Conservation (phyloP, 2,888 invertebrate species). For the Eilema griseolum region DNA sequence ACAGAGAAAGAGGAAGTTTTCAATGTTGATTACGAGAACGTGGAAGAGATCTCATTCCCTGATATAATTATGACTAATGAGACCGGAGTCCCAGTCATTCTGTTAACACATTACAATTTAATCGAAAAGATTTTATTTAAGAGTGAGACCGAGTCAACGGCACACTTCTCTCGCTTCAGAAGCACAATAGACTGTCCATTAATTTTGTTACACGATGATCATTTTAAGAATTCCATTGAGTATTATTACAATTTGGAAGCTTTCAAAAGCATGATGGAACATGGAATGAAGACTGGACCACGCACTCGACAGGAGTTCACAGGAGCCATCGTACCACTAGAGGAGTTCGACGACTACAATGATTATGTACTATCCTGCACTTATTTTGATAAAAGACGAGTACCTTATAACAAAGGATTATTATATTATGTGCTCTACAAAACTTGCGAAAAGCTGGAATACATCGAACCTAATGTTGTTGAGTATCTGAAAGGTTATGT, state of each 20-base stretch:
- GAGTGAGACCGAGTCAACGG: conserved; percentile 33
- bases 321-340: conserved; percentile 61
- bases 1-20: conserved; percentile 52
- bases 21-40: conserved; percentile 53
- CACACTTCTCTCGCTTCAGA: conserved; percentile 61
- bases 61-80: conserved; percentile 63
- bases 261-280: conserved; percentile 58
- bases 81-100: conserved; percentile 63
- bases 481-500: conserved; percentile 15
- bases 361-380: conserved; percentile 65
- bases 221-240: conserved; percentile 60
- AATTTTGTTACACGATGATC: conserved; percentile 55
- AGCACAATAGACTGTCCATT: conserved; percentile 60
- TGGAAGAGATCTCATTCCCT: conserved; percentile 63
- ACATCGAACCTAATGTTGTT: conserved; percentile 13
- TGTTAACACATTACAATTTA: conserved; percentile 55
- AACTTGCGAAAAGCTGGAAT: conserved; percentile 15
- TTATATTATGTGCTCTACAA: conserved; percentile 18
- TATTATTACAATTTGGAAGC: conserved; percentile 65
- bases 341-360: conserved; percentile 64
- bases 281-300: conserved; percentile 55
- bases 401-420: conserved; percentile 51
- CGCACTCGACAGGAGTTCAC: conserved; percentile 58
- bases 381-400: conserved; percentile 60
- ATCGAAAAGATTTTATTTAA: conserved; percentile 61